phyloP scores from a whole-genome alignment of 1,140 invertebrate species.

The Bombus difficillimus region DNA sequence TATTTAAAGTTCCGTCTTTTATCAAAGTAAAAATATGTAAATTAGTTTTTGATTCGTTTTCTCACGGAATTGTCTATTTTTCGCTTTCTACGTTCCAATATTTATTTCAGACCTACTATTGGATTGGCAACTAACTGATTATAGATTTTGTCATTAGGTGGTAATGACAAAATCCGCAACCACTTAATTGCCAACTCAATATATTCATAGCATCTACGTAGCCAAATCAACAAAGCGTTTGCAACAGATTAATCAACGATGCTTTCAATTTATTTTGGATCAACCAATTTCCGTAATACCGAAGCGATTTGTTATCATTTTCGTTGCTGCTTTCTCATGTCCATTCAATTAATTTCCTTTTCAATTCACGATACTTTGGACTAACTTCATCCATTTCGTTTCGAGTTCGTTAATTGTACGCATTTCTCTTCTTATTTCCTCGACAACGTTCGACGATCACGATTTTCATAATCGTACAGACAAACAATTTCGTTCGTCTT shows the following conservation, averaged over 20 bases:
- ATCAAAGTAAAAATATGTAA: background rate
- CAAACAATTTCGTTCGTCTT: no score
- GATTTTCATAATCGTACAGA: background rate
- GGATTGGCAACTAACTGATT: no score
- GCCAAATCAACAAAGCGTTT: no score
- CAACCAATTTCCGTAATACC: background rate
- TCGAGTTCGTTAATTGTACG: background rate
- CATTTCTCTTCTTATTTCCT: background rate
- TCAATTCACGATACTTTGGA: background rate
- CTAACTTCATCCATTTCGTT: background rate
- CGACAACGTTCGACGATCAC: background rate
- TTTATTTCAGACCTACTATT: background rate
- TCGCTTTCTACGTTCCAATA: background rate
- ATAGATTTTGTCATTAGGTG: no score
- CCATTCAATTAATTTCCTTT: no score
- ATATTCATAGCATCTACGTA: no score
- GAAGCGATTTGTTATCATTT: background rate
- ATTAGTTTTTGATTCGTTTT: background rate
- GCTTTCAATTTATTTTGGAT: background rate
- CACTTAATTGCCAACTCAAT: no score
- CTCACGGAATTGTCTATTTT: background rate
- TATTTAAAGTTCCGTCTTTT: background rate
- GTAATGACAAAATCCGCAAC: no score
- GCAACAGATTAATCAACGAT: background rate
- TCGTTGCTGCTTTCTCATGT: no score